phyloP scores from a whole-genome alignment of 2,113 vertebrate species.

The Brachyistius frenatus region DNA sequence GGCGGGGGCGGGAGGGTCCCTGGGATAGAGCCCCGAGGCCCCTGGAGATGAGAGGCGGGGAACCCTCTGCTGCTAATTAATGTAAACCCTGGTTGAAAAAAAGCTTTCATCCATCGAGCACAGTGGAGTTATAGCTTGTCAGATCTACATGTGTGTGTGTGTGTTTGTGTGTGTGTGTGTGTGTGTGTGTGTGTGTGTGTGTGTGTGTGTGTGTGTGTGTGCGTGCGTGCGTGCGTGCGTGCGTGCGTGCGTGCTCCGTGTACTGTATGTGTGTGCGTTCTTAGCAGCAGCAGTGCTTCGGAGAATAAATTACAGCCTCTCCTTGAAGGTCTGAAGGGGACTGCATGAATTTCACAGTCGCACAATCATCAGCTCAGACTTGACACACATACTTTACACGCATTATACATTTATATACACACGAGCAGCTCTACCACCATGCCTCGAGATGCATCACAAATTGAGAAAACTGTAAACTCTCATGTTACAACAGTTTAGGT shows the following conservation, averaged over 20 bases:
- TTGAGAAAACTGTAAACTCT: slow-evolving; percentile 1
- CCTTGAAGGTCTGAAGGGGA: slow-evolving; percentile 66
- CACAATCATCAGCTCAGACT: slow-evolving; percentile 59
- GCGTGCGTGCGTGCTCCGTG: not conserved
- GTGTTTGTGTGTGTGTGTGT: slow-evolving; percentile 34
- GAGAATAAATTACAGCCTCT: slow-evolving; percentile 74
- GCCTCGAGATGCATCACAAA: slow-evolving; percentile 10
- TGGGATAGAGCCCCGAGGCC: slow-evolving; percentile 28
- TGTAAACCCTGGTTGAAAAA: slow-evolving; percentile 57
- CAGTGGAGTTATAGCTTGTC: slow-evolving; percentile 9
- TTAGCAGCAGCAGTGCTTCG: slow-evolving; percentile 47
- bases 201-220: slow-evolving; percentile 26
- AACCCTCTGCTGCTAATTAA: slow-evolving; percentile 75
- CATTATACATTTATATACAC: not conserved
- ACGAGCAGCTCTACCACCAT: not conserved
- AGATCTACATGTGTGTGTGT: slow-evolving; percentile 27
- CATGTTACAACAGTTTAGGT: not conserved
- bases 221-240: slow-evolving; percentile 24
- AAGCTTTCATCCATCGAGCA: slow-evolving; percentile 46
- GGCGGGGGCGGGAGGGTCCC: slow-evolving; percentile 28
- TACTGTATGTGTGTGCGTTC: slow-evolving; percentile 21
- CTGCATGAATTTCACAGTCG: slow-evolving; percentile 76
- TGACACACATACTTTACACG: slow-evolving; percentile 17
- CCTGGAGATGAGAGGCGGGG: slow-evolving; percentile 44
- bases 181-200: slow-evolving; percentile 1